Evolutionary conservation across 2,113 vertebrate species (phyloP), one percentile per base, ranked within the genome.

Genomic region (Bufo bufo): DNA sequence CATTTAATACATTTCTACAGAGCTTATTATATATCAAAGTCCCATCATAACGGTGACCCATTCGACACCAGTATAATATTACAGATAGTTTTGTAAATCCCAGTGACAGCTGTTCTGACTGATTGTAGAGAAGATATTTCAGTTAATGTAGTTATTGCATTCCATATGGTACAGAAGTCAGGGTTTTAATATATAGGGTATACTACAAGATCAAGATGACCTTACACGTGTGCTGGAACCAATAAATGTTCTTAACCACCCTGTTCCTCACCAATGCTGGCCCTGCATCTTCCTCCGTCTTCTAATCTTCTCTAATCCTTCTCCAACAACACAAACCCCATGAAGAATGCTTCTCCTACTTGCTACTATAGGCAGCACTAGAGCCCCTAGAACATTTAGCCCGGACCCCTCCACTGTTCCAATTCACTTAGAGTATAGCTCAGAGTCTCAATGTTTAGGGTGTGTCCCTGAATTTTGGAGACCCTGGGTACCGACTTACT

Each of bases 21-120:
- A 19, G 54, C 58, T 45, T 81, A 61, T 19, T 61, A 81, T 59
- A 47, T 81, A 58, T 81, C 56, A 81, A 61, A 81, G 56, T 23
- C 54, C 23, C 58, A 61, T 81, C 56, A 23, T 43, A 45, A 43
- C 56, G 43, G 13, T 81, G 79, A 61, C 58, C 20, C 14, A 61
- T 61, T 50, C 14, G 23, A 50, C 45, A 20, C 59, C 2, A 50
- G 14, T 63, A 33, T 66, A 84, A 69, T 10, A 43, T 85, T 58
- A 58, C 63, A 33, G 50, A 52, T 71, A 43, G 47, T 17, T 33
- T 4, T 10, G 19, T 3, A 72, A 52, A 72, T 84, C 65, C 65
- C 50, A 43, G 4, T 43, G 50, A 84, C 82, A 84, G 82, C 47
- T 84, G 82, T 66, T 16, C 23, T 2, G 19, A n/a, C 82, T 49